phyloP scores from a whole-genome alignment of 2,113 vertebrate genomes.

The Puma concolor region DNA sequence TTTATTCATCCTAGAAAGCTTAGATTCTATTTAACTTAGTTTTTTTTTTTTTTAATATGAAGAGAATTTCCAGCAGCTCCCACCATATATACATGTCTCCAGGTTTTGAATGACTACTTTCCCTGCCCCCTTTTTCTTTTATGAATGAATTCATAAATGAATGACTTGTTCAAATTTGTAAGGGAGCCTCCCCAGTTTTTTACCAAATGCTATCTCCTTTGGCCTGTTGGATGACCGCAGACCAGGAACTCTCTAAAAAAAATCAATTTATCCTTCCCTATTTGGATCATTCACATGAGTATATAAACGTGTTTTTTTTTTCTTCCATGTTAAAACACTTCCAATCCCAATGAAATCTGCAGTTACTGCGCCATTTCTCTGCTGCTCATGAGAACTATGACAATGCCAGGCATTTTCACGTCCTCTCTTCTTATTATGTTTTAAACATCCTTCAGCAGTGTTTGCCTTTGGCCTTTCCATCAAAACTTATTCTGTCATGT shows the following conservation, averaged over 20 bases:
- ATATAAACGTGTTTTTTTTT: neutral
- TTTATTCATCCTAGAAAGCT: neutral
- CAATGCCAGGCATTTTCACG: neutral
- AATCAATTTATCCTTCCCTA: neutral
- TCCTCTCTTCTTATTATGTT: neutral
- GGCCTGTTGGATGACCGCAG: neutral
- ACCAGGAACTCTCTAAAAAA: neutral
- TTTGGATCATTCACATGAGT: neutral
- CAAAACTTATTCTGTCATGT: neutral
- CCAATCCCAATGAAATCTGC: neutral
- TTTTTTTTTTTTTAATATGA: neutral
- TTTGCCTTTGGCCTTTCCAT: neutral
- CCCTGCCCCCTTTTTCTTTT: neutral
- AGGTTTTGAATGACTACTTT: neutral
- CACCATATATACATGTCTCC: neutral
- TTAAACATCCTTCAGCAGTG: neutral
- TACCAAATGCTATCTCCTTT: neutral
- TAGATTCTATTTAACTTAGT: neutral
- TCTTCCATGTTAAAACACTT: neutral
- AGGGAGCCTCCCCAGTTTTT: neutral
- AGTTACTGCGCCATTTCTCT: neutral
- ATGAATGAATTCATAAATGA: neutral
- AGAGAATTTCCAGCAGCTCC: neutral
- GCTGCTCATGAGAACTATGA: neutral
- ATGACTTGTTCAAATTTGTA: neutral